A percentile compares a stretch with the other conserved stretches of the same genome.
phyloP scores from a whole-genome alignment of 2,888 invertebrate species.

The Arrhopalites spinosus region DNA sequence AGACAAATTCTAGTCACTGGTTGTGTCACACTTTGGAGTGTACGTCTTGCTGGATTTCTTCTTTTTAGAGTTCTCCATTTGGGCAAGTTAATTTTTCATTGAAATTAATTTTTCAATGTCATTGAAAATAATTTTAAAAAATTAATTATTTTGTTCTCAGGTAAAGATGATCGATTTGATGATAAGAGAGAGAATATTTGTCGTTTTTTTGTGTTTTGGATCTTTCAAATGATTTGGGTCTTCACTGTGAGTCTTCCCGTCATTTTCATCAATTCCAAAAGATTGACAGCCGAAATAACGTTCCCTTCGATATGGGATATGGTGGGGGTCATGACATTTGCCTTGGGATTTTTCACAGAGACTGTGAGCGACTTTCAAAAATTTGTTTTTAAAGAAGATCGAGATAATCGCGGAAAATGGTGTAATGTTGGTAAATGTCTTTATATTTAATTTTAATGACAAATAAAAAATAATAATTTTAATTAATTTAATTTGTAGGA shows the following conservation, averaged over 20 bases:
- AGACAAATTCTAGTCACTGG: slow-evolving; percentile 89
- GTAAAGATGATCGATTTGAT: slow-evolving; percentile 84
- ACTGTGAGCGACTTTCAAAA: slow-evolving; percentile 92
- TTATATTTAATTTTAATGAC: slow-evolving; percentile 61
- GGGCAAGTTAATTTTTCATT: slow-evolving; percentile 61
- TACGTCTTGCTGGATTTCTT: slow-evolving; percentile 82
- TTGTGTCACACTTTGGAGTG: slow-evolving; percentile 86
- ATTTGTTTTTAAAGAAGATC: slow-evolving; percentile 86
- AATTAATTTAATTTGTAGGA: slow-evolving; percentile 61
- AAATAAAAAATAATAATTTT: background rate
- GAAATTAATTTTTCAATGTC: background rate
- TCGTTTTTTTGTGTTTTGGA: slow-evolving; percentile 90
- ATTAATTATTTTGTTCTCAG: slow-evolving; percentile 18
- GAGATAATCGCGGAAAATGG: slow-evolving; percentile 87
- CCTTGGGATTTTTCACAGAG: slow-evolving; percentile 83
- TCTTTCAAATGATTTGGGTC: slow-evolving; percentile 90
- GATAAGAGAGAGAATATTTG: slow-evolving; percentile 84
- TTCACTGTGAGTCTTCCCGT: slow-evolving; percentile 89
- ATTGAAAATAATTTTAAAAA: too few relatives aligned
- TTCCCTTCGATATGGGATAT: slow-evolving; percentile 71
- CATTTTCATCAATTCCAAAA: slow-evolving; percentile 84
- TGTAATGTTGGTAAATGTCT: slow-evolving; percentile 90
- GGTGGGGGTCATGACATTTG: slow-evolving; percentile 76
- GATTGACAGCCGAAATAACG: slow-evolving; percentile 72
- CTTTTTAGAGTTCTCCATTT: slow-evolving; percentile 89